Evolutionary conservation across 2,888 invertebrate genomes (phyloP).

Genomic region (Eumerus sabulonum): DNA sequence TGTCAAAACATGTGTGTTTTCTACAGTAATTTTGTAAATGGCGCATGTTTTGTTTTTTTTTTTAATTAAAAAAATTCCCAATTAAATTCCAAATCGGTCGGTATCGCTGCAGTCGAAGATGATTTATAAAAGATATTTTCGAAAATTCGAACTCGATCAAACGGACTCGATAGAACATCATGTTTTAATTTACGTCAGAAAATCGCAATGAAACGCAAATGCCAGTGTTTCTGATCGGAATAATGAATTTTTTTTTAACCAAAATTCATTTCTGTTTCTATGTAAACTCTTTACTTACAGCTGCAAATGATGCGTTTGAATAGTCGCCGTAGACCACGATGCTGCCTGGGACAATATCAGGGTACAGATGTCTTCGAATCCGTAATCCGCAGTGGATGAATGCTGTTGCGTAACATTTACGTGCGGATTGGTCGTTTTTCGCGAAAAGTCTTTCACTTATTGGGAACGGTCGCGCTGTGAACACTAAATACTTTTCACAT

Average conservation of each 20-base stretch:
- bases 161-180: too few relatives aligned
- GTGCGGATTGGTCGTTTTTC: slow-evolving; percentile 38
- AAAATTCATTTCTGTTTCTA: slow-evolving; percentile 29
- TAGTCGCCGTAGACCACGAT: slow-evolving; percentile 16
- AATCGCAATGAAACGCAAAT: slow-evolving; percentile 3
- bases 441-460: slow-evolving; percentile 38
- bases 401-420: slow-evolving; percentile 66
- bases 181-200: too few relatives aligned
- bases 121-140: too few relatives aligned
- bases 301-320: slow-evolving; percentile 54
- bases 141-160: slow-evolving; percentile 10
- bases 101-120: neutral
- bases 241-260: too few relatives aligned
- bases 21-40: neutral
- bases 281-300: slow-evolving; percentile 39
- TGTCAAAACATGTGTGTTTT: slow-evolving; percentile 5
- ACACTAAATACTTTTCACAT: slow-evolving; percentile 14
- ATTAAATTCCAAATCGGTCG: slow-evolving; percentile 13
- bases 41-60: slow-evolving; percentile 39
- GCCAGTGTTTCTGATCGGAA: slow-evolving; percentile 5
- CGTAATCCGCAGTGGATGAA: slow-evolving; percentile 55
- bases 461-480: slow-evolving; percentile 8
- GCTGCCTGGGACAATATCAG: slow-evolving; percentile 48
- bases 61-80: neutral
- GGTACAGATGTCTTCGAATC: slow-evolving; percentile 54